phyloP scores from a whole-genome alignment of 2,113 vertebrate genomes.

The Ptyas mucosa region DNA sequence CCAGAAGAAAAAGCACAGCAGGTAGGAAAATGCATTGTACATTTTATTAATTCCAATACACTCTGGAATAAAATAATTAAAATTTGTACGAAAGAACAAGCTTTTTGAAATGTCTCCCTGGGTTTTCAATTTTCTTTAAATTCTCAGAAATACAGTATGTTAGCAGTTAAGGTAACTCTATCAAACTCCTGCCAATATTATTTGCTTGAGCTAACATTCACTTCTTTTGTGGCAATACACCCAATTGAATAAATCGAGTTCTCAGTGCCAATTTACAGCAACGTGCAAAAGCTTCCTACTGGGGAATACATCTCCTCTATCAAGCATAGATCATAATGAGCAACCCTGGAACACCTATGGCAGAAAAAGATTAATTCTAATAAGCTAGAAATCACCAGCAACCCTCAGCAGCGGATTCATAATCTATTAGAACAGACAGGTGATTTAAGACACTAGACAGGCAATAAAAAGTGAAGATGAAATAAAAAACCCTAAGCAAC shows the following conservation, averaged over 20 bases:
- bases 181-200: slow-evolving; percentile 39
- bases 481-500: slow-evolving; percentile 2
- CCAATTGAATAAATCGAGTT: slow-evolving; percentile 52
- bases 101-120: neutral
- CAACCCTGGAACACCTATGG: slow-evolving; percentile 31
- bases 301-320: slow-evolving; percentile 40
- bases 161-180: slow-evolving; percentile 3
- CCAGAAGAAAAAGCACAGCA: neutral
- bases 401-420: slow-evolving; percentile 36
- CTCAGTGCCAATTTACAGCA: slow-evolving; percentile 51
- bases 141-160: neutral
- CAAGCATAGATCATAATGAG: slow-evolving; percentile 38
- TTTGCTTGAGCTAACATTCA: slow-evolving; percentile 42
- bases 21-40: neutral
- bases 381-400: slow-evolving; percentile 49
- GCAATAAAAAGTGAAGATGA: neutral
- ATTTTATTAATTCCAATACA: slow-evolving; percentile 16
- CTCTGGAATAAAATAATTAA: neutral
- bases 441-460: slow-evolving; percentile 49
- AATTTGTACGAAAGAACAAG: neutral
- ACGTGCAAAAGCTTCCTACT: slow-evolving; percentile 31
- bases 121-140: neutral
- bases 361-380: slow-evolving; percentile 56
- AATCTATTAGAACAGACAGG: slow-evolving; percentile 48
- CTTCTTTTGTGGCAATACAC: slow-evolving; percentile 21